phyloP scores from a whole-genome alignment of 2,888 invertebrate genomes.

The Camponotus fellah region DNA sequence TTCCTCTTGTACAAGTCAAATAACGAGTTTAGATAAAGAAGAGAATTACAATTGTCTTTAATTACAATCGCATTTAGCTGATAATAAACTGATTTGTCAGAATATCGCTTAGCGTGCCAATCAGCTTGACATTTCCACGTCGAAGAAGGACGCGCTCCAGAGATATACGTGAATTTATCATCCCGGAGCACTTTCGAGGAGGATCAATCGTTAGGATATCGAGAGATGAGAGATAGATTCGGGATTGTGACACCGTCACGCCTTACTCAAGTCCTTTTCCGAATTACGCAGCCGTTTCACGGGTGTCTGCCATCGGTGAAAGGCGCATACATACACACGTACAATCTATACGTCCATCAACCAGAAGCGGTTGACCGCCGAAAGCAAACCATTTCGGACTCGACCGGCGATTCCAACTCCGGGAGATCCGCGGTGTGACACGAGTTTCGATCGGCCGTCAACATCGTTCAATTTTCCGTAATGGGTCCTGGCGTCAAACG shows the following conservation, averaged over 20 bases:
- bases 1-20: background rate
- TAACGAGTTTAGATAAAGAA: background rate
- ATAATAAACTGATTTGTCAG: background rate
- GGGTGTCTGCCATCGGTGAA: slow-evolving; percentile 37
- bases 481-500: slow-evolving; percentile 75
- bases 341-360: slow-evolving; percentile 60
- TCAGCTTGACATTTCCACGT: background rate
- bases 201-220: slow-evolving; percentile 25
- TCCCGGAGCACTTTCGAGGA: background rate
- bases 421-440: slow-evolving; percentile 51
- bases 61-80: background rate
- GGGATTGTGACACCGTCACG: slow-evolving; percentile 26
- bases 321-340: slow-evolving; percentile 14
- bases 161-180: background rate
- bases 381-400: slow-evolving; percentile 62
- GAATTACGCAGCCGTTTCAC: slow-evolving; percentile 36
- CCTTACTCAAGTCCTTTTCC: slow-evolving; percentile 40
- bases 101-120: background rate
- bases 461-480: slow-evolving; percentile 79
- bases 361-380: slow-evolving; percentile 49
- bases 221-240: slow-evolving; percentile 13
- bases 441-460: slow-evolving; percentile 64
- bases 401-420: slow-evolving; percentile 38
- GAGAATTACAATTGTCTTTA: background rate
- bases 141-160: background rate